phyloP scores from a whole-genome alignment of 2,797 vertebrate genomes.

The Sciurus vulgaris region DNA sequence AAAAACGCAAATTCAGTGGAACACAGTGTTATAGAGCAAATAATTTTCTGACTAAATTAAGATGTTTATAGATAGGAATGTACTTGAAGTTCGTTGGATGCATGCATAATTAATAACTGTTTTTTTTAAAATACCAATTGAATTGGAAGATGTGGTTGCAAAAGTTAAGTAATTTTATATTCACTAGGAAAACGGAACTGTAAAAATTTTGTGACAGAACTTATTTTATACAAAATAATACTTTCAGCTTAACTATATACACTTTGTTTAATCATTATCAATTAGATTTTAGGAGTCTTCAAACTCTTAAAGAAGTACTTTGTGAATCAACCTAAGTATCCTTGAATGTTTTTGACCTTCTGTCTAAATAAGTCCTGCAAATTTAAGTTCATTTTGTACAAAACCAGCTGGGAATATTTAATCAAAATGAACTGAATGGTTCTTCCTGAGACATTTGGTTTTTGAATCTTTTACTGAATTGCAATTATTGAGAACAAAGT shows the following conservation, averaged over 20 bases:
- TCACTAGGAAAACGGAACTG: slow-evolving; percentile 26
- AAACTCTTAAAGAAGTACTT: slow-evolving; percentile 41
- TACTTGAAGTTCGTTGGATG: slow-evolving; percentile 65
- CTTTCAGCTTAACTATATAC: neutral
- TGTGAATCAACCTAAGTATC: slow-evolving; percentile 29
- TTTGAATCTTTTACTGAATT: slow-evolving; percentile 53
- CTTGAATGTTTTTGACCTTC: slow-evolving; percentile 40
- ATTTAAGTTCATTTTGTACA: slow-evolving; percentile 58
- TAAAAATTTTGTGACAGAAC: slow-evolving; percentile 50
- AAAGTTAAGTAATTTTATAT: slow-evolving; percentile 56
- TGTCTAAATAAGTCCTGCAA: slow-evolving; percentile 50
- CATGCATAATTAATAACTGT: slow-evolving; percentile 60
- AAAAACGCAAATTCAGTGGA: slow-evolving; percentile 60
- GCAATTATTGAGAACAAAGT: slow-evolving; percentile 30
- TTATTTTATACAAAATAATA: slow-evolving; percentile 28
- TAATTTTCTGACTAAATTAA: slow-evolving; percentile 68
- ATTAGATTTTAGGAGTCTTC: slow-evolving; percentile 29
- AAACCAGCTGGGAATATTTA: slow-evolving; percentile 69
- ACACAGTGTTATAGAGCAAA: slow-evolving; percentile 60
- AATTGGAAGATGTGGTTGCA: slow-evolving; percentile 24
- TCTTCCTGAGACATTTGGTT: neutral
- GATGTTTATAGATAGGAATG: slow-evolving; percentile 63
- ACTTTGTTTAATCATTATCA: neutral
- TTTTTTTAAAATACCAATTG: neutral
- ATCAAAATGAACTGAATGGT: slow-evolving; percentile 44